These are phyloP conservation scores for Drosophila prosaltans DNA, from an alignment of 1,140 invertebrate species.

Conservation along the genomic window DNA sequence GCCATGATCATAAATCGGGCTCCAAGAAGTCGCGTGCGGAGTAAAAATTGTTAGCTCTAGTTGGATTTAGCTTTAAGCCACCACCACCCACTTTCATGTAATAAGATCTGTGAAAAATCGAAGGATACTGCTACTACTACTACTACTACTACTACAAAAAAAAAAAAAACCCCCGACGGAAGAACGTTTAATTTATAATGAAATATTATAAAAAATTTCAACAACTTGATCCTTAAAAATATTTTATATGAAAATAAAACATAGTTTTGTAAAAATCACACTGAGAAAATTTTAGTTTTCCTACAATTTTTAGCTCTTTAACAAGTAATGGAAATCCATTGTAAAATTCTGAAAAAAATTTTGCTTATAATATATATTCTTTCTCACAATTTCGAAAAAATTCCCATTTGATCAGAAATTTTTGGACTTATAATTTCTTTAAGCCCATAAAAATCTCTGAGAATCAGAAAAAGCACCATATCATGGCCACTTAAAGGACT, in stretches of 20 bases:
- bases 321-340: too few relatives aligned
- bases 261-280: not conserved
- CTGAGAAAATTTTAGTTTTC: too few relatives aligned
- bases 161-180: not conserved
- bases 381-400: too few relatives aligned
- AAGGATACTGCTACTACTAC: not conserved
- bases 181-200: not conserved
- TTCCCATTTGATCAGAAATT: too few relatives aligned
- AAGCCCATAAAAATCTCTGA: too few relatives aligned
- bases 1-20: constrained; percentile 59
- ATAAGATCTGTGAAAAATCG: constrained; percentile 5
- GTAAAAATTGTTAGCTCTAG: constrained; percentile 24
- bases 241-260: constrained; percentile 1
- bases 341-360: too few relatives aligned
- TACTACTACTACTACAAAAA: too few relatives aligned
- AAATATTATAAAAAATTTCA: not conserved
- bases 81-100: constrained; percentile 10
- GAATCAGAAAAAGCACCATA: too few relatives aligned
- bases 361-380: too few relatives aligned
- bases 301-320: too few relatives aligned
- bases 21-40: constrained; percentile 58
- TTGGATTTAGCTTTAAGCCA: constrained; percentile 32
- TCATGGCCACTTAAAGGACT: too few relatives aligned
- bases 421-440: too few relatives aligned
- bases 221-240: not conserved